Base-by-base conservation (phyloP, 2,888 invertebrate genomes). In the Eugnorisma glareosa region DNA sequence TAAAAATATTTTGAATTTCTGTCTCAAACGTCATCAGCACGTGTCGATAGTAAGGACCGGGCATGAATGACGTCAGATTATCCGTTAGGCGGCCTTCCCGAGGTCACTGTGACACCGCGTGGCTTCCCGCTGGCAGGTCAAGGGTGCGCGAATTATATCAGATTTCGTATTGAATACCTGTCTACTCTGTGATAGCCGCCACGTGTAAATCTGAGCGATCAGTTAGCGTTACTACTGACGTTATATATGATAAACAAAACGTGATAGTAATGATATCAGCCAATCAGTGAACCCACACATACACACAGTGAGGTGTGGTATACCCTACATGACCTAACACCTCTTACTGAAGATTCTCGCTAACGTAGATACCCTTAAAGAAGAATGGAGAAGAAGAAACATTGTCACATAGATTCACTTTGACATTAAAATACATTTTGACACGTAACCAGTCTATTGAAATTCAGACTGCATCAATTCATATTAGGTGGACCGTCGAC, bases 101-200 rank as follows among this genome's bases (percentile, higher is more conserved):
- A 66, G 79, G 31, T 57, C 73, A 43, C 31, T 7, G 6, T 35
- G 79, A 31, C 43, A 48, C 8, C 48, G 10, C 11, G 35, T 48
- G 78, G 73, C 66, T 78, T 73, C 57, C n/a, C n/a, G 7, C 10
- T 43, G 10, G 11, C 24, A 28, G 79, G 78, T 73, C 73, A 79
- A 73, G 73, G 73, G 18, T 40, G 5, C 31, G 40, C 1, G 4
- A 31, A 67, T 48, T 40, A 51, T 35, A 51, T 57, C 18, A 35
- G 57, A 72, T 79, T 77, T n/a, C n/a, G n/a, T 57, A n/a, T 75
- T 57, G 31, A 13, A 15, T 15, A 8, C 10, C 2, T 28, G 28
- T 2, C 10, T 24, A 21, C 4, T 4, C 45, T 28, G 4, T 21
- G 7, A 35, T 37, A 51, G 18, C 8, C 18, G 35, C 6, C 35